Conservation (phyloP, 1,140 invertebrate genomes). For the Caerostris darwini region DNA sequence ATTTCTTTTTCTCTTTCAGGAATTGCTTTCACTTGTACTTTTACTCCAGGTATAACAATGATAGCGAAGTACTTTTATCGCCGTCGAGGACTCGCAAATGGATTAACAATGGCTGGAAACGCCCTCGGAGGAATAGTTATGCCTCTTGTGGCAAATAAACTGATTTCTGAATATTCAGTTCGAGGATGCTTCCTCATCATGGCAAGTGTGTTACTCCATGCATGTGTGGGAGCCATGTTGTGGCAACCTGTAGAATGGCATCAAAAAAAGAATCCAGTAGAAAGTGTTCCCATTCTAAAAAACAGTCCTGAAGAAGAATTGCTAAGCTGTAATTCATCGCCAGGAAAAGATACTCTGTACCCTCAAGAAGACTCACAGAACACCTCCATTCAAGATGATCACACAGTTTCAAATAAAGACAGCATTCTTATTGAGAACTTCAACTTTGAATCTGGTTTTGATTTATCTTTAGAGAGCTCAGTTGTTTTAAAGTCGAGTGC, state of each 20-base stretch:
- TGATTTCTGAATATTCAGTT: constrained; percentile 76
- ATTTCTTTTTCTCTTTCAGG: constrained; percentile 83
- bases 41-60: constrained; percentile 94
- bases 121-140: constrained; percentile 92
- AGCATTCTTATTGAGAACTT: constrained; percentile 36
- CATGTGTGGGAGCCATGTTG: constrained; percentile 90
- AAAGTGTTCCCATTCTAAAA: constrained; percentile 23
- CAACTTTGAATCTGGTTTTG: constrained; percentile 47
- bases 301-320: not conserved
- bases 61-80: constrained; percentile 93
- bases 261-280: constrained; percentile 24
- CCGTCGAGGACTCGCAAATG: constrained; percentile 91
- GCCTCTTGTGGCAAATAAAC: constrained; percentile 86
- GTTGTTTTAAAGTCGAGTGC: not conserved
- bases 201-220: constrained; percentile 91
- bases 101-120: constrained; percentile 93
- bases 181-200: constrained; percentile 85
- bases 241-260: constrained; percentile 88
- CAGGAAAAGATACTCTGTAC: constrained; percentile 23
- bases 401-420: constrained; percentile 28
- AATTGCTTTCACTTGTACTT: constrained; percentile 89
- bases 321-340: not conserved
- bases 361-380: constrained; percentile 34
- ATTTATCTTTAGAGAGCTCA: constrained; percentile 46
- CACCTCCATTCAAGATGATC: constrained; percentile 33